Evolutionary conservation across 2,888 invertebrate species (phyloP), one percentile per base, ranked within the genome.

Genomic region (Thereva nobilitata): DNA sequence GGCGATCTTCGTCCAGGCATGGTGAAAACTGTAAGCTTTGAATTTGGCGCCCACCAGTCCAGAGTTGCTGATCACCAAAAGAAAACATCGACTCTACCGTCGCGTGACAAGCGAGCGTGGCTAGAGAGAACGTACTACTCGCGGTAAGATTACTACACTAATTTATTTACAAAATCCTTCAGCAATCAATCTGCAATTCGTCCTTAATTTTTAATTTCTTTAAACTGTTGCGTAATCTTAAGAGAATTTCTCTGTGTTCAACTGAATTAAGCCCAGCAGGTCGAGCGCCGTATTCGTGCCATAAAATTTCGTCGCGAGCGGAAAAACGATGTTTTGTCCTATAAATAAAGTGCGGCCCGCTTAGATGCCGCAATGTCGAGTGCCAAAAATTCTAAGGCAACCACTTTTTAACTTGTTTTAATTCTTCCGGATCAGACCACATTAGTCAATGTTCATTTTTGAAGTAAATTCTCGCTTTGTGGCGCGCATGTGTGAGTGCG

Each of bases 1-100:
- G 75, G 76, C 61, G 77, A 80, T 70, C 72, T 80, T 9, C 75
- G 72, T 65, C 73, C 74, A 56, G 68, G 74, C 61, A 79, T 80
- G 75, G 75, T 76, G 66, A 81, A 81, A 76, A 81, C 82, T 55
- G 81, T 81, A 73, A 81, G 81, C 75, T 81, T 81, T 69, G 79
- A 79, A 74, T 81, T 80, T 73, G 79, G 76, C n/a, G n/a, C 49
- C 4, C 80, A 76, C 70, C 76, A 76, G 71, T 80, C 80, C 66
- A 78, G 78, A 12, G 73, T 80, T 63, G 71, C 73, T 66, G 76
- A 75, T 47, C 77, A 76, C 70, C 78, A 79, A 68, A 67, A 74
- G 72, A 69, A 73, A 71, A 59, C 74, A 64, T 71, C 75, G 71
- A 75, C 73, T 72, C 74, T 75, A 72, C 75, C 75, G 72, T 73